Conservation (phyloP, 2,888 invertebrate species). For the Synanthedon tipuliformis region DNA sequence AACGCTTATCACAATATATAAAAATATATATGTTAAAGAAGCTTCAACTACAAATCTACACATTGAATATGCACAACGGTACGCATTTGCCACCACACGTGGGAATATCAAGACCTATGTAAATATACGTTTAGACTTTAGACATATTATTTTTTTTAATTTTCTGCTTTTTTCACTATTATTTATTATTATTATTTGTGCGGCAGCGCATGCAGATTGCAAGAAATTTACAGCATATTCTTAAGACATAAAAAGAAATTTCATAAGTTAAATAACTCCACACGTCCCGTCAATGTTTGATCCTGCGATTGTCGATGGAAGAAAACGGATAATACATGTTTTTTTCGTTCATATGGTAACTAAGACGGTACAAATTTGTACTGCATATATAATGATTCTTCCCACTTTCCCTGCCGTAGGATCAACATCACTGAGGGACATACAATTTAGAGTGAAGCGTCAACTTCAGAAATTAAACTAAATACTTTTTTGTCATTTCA, state of each 20-base stretch:
- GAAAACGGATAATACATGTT: slow-evolving; percentile 34
- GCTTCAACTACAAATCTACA: slow-evolving; percentile 63
- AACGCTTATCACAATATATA: slow-evolving; percentile 70
- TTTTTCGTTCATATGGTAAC: slow-evolving; percentile 47
- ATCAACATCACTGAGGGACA: slow-evolving; percentile 27
- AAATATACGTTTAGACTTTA: slow-evolving; percentile 27
- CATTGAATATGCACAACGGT: slow-evolving; percentile 60
- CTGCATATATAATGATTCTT: slow-evolving; percentile 26
- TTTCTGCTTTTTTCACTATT: slow-evolving; percentile 24
- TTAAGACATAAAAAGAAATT: slow-evolving; percentile 47
- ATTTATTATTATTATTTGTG: slow-evolving; percentile 49
- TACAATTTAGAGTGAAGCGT: slow-evolving; percentile 37
- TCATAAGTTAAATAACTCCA: slow-evolving; percentile 33
- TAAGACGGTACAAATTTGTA: slow-evolving; percentile 59
- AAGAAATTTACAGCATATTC: slow-evolving; percentile 55
- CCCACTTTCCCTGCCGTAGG: slow-evolving; percentile 42
- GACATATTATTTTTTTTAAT: slow-evolving; percentile 34
- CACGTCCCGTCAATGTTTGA: slow-evolving; percentile 13
- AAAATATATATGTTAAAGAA: slow-evolving; percentile 67
- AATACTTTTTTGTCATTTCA: slow-evolving; percentile 64
- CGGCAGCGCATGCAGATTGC: slow-evolving; percentile 65
- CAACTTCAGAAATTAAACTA: slow-evolving; percentile 44
- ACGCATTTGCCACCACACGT: slow-evolving; percentile 66
- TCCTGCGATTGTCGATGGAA: slow-evolving; percentile 18
- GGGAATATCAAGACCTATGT: slow-evolving; percentile 27